Conservation (phyloP, 2,797 vertebrate genomes). For the Mareca strepera region DNA sequence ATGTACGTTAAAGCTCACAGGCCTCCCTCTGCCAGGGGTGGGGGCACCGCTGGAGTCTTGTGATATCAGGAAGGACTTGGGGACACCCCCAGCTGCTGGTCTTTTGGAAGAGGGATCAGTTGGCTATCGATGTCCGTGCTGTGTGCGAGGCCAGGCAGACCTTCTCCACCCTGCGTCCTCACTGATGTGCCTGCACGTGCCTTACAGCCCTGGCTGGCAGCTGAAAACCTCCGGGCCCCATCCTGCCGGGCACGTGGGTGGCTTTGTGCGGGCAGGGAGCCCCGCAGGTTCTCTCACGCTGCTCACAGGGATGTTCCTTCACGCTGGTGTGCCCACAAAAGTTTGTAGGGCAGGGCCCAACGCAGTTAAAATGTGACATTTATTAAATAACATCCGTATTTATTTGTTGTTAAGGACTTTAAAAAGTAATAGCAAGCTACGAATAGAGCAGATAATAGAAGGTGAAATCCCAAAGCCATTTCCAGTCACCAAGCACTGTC, state of each 20-base stretch:
- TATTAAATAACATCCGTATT: background rate
- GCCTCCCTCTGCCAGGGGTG: background rate
- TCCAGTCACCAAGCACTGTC: background rate
- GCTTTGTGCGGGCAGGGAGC: accelerated
- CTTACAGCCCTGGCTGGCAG: background rate
- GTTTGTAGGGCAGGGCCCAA: background rate
- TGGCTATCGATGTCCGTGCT: background rate
- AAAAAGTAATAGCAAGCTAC: background rate
- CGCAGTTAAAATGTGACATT: background rate
- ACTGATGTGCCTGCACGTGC: background rate
- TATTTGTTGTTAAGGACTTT: background rate
- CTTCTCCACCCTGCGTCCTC: accelerated
- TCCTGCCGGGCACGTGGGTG: background rate
- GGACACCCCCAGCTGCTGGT: background rate
- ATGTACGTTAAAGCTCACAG: background rate
- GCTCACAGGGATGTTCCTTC: accelerated
- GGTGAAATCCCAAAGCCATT: background rate
- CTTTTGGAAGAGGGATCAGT: background rate
- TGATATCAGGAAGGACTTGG: background rate
- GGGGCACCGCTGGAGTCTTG: background rate
- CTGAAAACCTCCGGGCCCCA: background rate
- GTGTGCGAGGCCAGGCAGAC: accelerated
- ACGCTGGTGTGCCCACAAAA: background rate
- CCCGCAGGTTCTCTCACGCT: accelerated
- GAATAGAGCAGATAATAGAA: background rate